phyloP scores from a whole-genome alignment of 2,797 vertebrate genomes.

The Tinamus major region DNA sequence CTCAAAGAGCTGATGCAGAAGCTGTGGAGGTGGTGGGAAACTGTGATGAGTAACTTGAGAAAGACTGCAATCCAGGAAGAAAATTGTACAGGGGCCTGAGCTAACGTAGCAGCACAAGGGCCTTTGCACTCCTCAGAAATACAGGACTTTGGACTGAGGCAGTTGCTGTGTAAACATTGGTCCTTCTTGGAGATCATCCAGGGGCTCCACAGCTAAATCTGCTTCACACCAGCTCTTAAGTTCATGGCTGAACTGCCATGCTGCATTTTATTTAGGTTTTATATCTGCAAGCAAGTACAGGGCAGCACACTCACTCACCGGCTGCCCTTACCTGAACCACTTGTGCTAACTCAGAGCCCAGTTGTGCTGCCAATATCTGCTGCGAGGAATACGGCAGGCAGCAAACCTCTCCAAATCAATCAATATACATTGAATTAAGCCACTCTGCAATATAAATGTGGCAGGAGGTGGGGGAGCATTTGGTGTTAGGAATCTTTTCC shows the following conservation, averaged over 20 bases:
- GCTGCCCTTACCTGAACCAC: not conserved
- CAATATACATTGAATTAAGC: not conserved
- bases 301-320: not conserved
- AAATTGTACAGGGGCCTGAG: not conserved
- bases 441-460: not conserved
- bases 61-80: not conserved
- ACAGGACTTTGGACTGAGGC: not conserved
- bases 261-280: not conserved
- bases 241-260: not conserved
- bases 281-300: fast-evolving
- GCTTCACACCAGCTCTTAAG: not conserved
- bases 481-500: constrained; percentile 16
- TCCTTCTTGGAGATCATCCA: not conserved
- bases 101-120: not conserved
- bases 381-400: not conserved
- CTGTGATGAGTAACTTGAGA: not conserved
- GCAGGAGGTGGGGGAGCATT: not conserved
- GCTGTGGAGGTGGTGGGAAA: not conserved
- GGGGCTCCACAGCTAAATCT: not conserved
- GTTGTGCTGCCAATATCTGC: not conserved
- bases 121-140: not conserved
- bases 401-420: not conserved
- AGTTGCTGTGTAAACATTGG: fast-evolving
- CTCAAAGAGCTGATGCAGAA: not conserved
- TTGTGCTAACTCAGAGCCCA: not conserved